Evolutionary conservation across 2,888 invertebrate genomes (phyloP), one percentile per base, ranked within the genome.

Genomic region (Lycaena phlaeas): DNA sequence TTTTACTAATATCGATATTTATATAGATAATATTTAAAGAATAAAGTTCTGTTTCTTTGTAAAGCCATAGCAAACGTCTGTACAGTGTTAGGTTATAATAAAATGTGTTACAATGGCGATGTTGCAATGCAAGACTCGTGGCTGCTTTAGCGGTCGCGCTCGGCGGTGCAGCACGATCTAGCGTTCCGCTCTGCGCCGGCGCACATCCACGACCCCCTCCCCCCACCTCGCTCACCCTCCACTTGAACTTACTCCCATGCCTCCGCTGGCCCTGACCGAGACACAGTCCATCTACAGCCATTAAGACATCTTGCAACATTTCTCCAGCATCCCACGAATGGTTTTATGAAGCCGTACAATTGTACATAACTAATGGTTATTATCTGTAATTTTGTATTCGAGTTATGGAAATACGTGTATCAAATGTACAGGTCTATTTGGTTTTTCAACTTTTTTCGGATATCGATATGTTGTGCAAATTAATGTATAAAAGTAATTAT

Each of bases 121-220:
- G 77, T 76, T 79, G 82, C 81, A 76, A 78, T 67, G 69, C 71
- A 68, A 74, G 74, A 64, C 64, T 56, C 69, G 72, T 64, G 64
- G 65, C 59, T 73, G 70, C 14, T 34, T 34, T 73, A 67, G 81
- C 79, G 82, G 84, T 82, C 76, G 82, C 73, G 82, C 82, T 84
- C 62, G 73, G 67, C 82, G 81, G 74, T 73, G 82, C 82, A 73
- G 74, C 82, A 84, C 82, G 82, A 81, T 82, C 82, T 81, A 68
- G 64, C 79, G 81, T 81, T 84, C 79, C 82, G 82, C 76, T 79
- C 55, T 69, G 68, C 74, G 76, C 71, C 58, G 67, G 64, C 68
- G 63, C 63, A 63, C 52, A n/a, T n/a, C n/a, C n/a, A 48, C 49
- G 59, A 57, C 57, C 57, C 61, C 56, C 58, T 51, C 56, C 34